phyloP scores from a whole-genome alignment of 2,888 invertebrate genomes.

The Monoplex corrugatus region DNA sequence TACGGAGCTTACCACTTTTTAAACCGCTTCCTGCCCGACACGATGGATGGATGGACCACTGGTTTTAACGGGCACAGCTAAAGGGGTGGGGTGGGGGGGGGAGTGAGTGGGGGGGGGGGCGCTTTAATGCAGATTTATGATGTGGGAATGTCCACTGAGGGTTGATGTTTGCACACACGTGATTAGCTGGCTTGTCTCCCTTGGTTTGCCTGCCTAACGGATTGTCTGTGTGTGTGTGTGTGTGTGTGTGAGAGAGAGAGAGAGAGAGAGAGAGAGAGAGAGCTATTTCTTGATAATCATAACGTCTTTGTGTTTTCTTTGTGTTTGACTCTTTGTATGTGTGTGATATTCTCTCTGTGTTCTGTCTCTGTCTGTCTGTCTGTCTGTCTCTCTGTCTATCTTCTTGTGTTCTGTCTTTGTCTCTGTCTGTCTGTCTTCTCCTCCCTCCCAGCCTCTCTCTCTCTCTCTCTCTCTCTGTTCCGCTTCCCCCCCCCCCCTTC shows the following conservation, averaged over 20 bases:
- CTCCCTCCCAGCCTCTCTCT: background rate
- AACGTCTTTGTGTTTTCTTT: background rate
- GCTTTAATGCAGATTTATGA: too few species aligned
- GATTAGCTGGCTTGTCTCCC: too few species aligned
- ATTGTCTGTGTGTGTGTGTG: background rate
- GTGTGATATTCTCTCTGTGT: background rate
- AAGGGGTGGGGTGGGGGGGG: too few species aligned
- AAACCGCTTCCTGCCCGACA: too few species aligned
- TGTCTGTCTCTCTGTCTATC: background rate
- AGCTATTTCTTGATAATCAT: too few species aligned
- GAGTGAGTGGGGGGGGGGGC: too few species aligned
- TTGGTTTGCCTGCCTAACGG: background rate
- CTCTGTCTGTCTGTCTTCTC: background rate
- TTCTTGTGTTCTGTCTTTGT: background rate
- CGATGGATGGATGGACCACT: too few species aligned
- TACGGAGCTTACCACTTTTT: too few species aligned
- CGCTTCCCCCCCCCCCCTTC: background rate
- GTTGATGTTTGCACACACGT: too few species aligned
- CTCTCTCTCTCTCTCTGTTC: background rate
- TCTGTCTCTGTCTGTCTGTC: slow-evolving; percentile 6
- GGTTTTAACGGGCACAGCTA: too few species aligned
- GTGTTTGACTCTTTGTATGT: background rate
- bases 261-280: background rate
- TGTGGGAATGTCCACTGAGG: too few species aligned
- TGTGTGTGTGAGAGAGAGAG: background rate